Evolutionary conservation across 2,888 invertebrate genomes (phyloP), one percentile per base, ranked within the genome.

Genomic region (Lumbricus terrestris): DNA sequence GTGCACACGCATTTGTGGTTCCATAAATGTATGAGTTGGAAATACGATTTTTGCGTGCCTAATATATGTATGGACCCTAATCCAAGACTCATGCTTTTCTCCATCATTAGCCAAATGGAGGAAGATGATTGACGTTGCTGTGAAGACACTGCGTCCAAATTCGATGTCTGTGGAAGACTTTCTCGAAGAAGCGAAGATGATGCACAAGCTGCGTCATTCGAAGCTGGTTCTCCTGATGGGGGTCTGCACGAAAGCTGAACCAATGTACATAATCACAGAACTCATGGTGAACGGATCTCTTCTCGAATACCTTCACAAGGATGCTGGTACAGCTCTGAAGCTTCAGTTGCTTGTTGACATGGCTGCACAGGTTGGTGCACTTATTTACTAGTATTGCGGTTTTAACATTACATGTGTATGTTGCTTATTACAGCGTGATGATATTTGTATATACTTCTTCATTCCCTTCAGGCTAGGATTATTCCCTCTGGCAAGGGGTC

Each of bases 221-320:
- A 97, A 98, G 92, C 96, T 98, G 88, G 98, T 98, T 33, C 97
- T 98, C 23, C 95, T 98, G 54, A 98, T 98, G 95, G 98, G 98
- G 0, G 98, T 98, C 29, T 98, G 98, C 94, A 97, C 98, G 0
- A 96, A 96, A 93, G 90, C 91, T 11, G 98, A 98, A 94, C 98
- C 98, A 2, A 97, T 98, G 90, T 98, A 97, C 95, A 98, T 98
- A 93, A 97, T 98, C 90, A 96, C 96, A 0, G 98, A 98, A 94
- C 97, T 97, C 95, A 99, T 99, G 99, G 97, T 97, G 94, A 98
- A 98, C 95, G 99, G 99, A 54, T 98, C 98, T 91, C 95, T 99
- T 90, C 95, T 99, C 90, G 98, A 99, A 94, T 98, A 98, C 95
- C 96, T 99, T 88, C 96, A 98, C 91, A 97, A 98, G 94, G 94